Conservation (phyloP, 2,113 vertebrate species). For the Monopterus albus region DNA sequence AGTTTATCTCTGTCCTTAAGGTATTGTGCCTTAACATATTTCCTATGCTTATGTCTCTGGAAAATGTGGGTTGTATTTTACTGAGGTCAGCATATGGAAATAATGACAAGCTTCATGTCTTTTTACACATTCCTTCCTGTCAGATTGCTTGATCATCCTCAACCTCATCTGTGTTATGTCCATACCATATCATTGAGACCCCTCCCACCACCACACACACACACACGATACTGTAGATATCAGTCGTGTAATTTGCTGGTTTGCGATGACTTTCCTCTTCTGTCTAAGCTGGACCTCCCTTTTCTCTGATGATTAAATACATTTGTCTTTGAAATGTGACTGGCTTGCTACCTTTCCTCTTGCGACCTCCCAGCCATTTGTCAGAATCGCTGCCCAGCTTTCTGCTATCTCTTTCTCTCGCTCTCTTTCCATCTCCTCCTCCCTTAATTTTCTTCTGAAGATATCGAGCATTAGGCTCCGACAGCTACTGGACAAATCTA, state of each 20-base stretch:
- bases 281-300: conserved; percentile 6
- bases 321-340: conserved; percentile 54
- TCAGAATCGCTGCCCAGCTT: conserved; percentile 42
- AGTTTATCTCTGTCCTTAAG: conserved; percentile 25
- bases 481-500: conserved; percentile 33
- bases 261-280: conserved; percentile 8
- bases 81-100: conserved; percentile 28
- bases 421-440: conserved; percentile 25
- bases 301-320: conserved; percentile 46
- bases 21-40: conserved; percentile 18
- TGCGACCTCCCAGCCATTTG: conserved; percentile 38
- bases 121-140: conserved; percentile 26
- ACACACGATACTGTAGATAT: too few species aligned
- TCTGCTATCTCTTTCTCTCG: conserved; percentile 24
- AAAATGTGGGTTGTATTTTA: conserved; percentile 15
- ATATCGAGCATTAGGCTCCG: conserved; percentile 39
- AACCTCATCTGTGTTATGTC: conserved; percentile 13
- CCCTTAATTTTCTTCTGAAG: conserved; percentile 43
- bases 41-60: conserved; percentile 25
- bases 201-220: too few species aligned
- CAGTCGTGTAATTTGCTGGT: conserved; percentile 11
- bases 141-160: conserved; percentile 27
- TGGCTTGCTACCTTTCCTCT: conserved; percentile 38
- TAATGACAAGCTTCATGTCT: conserved; percentile 32
- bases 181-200: too few species aligned